phyloP scores from a whole-genome alignment of 2,797 vertebrate genomes.

The Mormyrus proboscirostris region DNA sequence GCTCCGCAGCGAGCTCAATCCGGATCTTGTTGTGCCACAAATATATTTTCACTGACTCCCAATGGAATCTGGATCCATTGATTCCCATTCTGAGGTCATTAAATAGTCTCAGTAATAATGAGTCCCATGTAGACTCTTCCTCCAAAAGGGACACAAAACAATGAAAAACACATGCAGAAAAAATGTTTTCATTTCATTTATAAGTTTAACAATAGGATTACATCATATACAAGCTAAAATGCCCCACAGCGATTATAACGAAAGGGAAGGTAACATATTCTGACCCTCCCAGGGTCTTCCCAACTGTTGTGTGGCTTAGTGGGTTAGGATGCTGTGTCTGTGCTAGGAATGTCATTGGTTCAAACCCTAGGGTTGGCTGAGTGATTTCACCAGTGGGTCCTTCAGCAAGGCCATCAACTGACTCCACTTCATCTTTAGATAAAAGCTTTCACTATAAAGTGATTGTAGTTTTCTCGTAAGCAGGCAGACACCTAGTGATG shows the following conservation, averaged over 20 bases:
- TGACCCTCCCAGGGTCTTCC: background rate
- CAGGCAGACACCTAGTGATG: background rate
- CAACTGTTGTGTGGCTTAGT: background rate
- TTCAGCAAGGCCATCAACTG: background rate
- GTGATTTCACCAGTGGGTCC: background rate
- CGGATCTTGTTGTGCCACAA: background rate
- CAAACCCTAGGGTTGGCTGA: background rate
- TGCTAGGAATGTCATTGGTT: background rate
- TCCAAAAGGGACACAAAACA: background rate
- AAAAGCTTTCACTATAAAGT: background rate
- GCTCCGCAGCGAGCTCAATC: background rate
- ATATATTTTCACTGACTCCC: background rate
- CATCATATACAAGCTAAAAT: background rate
- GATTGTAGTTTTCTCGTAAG: background rate
- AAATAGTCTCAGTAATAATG: slow-evolving; percentile 2
- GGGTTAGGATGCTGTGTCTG: background rate
- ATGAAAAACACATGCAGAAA: background rate
- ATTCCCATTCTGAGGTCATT: background rate
- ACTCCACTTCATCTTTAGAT: background rate
- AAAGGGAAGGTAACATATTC: background rate
- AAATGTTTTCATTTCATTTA: background rate
- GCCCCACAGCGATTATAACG: background rate
- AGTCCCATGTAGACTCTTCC: background rate
- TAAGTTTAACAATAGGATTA: slow-evolving; percentile 3
- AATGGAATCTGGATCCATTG: background rate